A percentile compares a stretch with the other conserved stretches of the same genome.
Conservation (phyloP, 2,888 invertebrate species). For the Drosophila monieri region DNA sequence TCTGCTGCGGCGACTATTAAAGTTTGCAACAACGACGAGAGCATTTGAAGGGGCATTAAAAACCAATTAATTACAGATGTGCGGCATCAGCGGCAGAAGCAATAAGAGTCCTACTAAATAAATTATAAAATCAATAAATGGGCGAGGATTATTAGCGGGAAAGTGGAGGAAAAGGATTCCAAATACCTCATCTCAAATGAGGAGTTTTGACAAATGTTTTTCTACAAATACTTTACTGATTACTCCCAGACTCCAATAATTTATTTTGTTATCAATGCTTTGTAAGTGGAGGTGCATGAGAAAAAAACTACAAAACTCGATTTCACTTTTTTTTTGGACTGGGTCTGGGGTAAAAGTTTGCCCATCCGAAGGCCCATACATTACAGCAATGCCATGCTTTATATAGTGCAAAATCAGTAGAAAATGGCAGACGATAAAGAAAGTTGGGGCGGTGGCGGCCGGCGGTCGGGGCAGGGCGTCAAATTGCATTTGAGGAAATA, state of each 20-base stretch:
- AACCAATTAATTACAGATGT: conserved; percentile 76
- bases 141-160: conserved; percentile 10
- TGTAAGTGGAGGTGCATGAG: conserved; percentile 43
- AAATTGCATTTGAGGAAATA: conserved; percentile 78
- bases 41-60: conserved; percentile 75
- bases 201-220: neutral
- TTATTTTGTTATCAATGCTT: conserved; percentile 22
- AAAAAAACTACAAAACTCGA: conserved; percentile 64
- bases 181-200: neutral
- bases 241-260: conserved; percentile 16
- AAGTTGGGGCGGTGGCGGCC: conserved; percentile 51
- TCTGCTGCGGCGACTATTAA: conserved; percentile 66
- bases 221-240: conserved; percentile 6
- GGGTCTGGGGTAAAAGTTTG: conserved; percentile 43
- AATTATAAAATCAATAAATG: conserved; percentile 75
- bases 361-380: conserved; percentile 61
- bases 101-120: conserved; percentile 62
- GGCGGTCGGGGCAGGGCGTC: conserved; percentile 34
- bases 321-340: conserved; percentile 67
- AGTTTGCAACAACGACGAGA: conserved; percentile 57
- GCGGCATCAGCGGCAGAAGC: conserved; percentile 30
- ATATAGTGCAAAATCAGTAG: conserved; percentile 77
- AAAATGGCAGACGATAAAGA: conserved; percentile 75
- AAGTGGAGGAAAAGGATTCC: neutral
- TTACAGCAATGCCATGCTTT: conserved; percentile 72